A percentile compares a stretch with the other conserved stretches of the same genome.
Conservation (phyloP, 2,113 vertebrate species). For the Peromyscus leucopus region DNA sequence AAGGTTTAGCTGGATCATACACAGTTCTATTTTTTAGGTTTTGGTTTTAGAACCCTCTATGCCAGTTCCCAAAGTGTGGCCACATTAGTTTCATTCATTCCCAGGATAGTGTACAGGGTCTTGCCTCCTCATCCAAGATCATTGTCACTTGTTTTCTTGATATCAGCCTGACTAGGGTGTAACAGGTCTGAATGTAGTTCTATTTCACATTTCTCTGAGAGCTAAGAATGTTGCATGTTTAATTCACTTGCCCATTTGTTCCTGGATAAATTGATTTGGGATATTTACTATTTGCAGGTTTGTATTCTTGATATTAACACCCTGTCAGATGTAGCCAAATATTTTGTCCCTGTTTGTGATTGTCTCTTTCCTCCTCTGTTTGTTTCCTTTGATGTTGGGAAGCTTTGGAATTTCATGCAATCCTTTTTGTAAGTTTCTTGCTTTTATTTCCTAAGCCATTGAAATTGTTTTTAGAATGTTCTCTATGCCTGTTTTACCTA, state of each 20-base stretch:
- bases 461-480: not conserved
- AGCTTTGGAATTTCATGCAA: not conserved
- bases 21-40: not conserved
- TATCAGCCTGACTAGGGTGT: not conserved
- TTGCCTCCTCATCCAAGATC: not conserved
- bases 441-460: not conserved
- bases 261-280: not conserved
- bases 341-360: not conserved
- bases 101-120: not conserved
- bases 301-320: not conserved
- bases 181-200: not conserved
- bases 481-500: not conserved
- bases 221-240: not conserved
- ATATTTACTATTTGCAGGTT: not conserved
- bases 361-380: not conserved
- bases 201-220: not conserved
- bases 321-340: not conserved
- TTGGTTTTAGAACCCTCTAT: not conserved
- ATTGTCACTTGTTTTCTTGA: not conserved
- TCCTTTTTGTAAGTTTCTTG: not conserved
- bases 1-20: not conserved
- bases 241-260: not conserved
- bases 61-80: too few species aligned
- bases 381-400: not conserved
- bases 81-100: not conserved